phyloP scores from a whole-genome alignment of 2,888 invertebrate species.

The Aphodius granarius region DNA sequence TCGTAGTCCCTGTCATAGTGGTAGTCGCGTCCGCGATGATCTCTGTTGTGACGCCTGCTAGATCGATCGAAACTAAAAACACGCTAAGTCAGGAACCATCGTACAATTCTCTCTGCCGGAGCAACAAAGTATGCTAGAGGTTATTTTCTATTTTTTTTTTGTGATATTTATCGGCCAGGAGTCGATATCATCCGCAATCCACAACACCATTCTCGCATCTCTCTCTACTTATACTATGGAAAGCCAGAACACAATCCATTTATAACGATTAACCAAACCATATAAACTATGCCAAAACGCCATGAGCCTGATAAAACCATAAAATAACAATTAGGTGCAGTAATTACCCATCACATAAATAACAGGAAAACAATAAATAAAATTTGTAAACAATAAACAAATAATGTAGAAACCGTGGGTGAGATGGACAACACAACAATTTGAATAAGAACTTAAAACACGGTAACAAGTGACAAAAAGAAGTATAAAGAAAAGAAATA shows the following conservation, averaged over 20 bases:
- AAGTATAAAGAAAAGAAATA: not conserved
- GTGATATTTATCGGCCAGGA: not conserved
- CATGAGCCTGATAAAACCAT: constrained; percentile 57
- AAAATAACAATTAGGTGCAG: constrained; percentile 50
- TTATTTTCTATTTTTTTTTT: constrained; percentile 30
- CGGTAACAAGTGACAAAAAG: not conserved
- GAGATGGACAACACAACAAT: not conserved
- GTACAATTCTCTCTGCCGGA: constrained; percentile 25
- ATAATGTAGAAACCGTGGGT: constrained; percentile 9
- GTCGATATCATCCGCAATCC: constrained; percentile 16
- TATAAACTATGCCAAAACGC: constrained; percentile 51
- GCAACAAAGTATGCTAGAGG: constrained; percentile 30
- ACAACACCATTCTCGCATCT: constrained; percentile 40
- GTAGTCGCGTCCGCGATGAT: constrained; percentile 46
- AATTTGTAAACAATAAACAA: not conserved
- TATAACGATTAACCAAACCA: constrained; percentile 54
- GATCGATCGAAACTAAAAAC: constrained; percentile 49
- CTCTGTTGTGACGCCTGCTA: constrained; percentile 41
- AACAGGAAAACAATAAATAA: constrained; percentile 7
- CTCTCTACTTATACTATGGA: constrained; percentile 40
- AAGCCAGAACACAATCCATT: constrained; percentile 50
- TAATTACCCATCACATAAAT: constrained; percentile 17
- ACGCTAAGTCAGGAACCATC: constrained; percentile 43
- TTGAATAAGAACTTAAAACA: not conserved
- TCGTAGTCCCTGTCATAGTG: constrained; percentile 47